Evolutionary conservation across 2,888 invertebrate genomes (phyloP).

Genomic region (Neoaliturus tenellus): DNA sequence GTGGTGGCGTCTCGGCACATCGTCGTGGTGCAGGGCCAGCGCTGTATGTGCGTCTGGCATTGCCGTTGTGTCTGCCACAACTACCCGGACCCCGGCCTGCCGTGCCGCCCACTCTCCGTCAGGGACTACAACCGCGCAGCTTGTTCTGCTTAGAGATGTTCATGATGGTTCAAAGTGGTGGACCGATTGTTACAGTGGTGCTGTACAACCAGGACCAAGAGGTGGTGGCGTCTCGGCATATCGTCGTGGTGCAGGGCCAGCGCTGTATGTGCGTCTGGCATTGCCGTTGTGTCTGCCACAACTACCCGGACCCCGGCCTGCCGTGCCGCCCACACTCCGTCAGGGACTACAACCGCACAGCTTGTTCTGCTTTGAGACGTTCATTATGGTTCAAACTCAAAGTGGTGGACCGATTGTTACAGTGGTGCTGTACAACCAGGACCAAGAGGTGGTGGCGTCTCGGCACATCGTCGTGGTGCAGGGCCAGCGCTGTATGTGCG

Average conservation of each 20-base stretch:
- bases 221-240: slow-evolving; percentile 76
- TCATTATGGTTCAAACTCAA: too few relatives aligned
- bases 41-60: slow-evolving; percentile 81
- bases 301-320: slow-evolving; percentile 70
- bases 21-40: slow-evolving; percentile 76
- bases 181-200: slow-evolving; percentile 74
- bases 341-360: slow-evolving; percentile 74
- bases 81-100: slow-evolving; percentile 70
- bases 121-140: slow-evolving; percentile 74
- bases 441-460: slow-evolving; percentile 76
- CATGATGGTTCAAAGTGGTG: too few relatives aligned
- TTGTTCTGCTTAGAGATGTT: too few relatives aligned
- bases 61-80: slow-evolving; percentile 77
- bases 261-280: slow-evolving; percentile 81
- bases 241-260: slow-evolving; percentile 77
- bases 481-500: slow-evolving; percentile 79
- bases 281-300: slow-evolving; percentile 77
- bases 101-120: slow-evolving; percentile 72
- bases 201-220: slow-evolving; percentile 76
- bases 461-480: slow-evolving; percentile 77
- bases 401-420: too few relatives aligned
- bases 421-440: slow-evolving; percentile 76
- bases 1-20: slow-evolving; percentile 77
- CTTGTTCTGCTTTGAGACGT: too few relatives aligned
- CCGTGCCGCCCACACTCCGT: slow-evolving; percentile 72